These are phyloP conservation scores for Puma concolor DNA, from an alignment of 2,113 vertebrate species.

Conservation along the genomic window DNA sequence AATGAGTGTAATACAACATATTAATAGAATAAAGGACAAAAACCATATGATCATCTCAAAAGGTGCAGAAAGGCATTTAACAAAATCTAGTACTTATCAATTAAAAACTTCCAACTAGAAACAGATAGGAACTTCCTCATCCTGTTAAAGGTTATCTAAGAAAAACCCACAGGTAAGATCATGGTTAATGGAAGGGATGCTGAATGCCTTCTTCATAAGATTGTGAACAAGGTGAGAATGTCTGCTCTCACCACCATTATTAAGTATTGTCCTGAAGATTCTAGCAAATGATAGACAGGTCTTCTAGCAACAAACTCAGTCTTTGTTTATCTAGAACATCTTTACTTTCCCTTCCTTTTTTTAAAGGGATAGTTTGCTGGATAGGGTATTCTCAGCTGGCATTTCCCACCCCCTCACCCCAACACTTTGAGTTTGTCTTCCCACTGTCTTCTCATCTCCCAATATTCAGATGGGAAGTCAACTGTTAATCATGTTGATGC, in stretches of 20 bases:
- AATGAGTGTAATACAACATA: background rate
- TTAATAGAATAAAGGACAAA: background rate
- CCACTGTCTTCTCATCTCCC: background rate
- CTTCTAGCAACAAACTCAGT: background rate
- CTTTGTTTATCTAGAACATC: background rate
- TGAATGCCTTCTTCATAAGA: background rate
- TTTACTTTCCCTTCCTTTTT: background rate
- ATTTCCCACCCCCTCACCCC: rapidly evolving
- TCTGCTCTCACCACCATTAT: background rate
- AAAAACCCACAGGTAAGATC: background rate
- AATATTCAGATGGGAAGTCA: background rate
- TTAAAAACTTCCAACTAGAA: background rate
- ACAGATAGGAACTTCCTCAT: background rate
- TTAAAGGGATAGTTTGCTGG: background rate
- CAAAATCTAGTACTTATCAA: background rate
- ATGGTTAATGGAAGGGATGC: background rate
- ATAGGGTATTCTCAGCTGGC: background rate
- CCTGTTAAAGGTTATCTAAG: background rate
- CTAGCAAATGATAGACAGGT: background rate
- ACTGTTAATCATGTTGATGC: background rate
- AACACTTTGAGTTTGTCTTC: background rate
- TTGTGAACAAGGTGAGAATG: background rate
- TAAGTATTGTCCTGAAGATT: background rate
- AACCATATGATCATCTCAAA: background rate
- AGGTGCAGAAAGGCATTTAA: background rate